Percentiles rank a stretch among this genome's conserved stretches.
Evolutionary conservation across 2,888 invertebrate genomes (phyloP).

Genomic region (Microdon myrmicae): DNA sequence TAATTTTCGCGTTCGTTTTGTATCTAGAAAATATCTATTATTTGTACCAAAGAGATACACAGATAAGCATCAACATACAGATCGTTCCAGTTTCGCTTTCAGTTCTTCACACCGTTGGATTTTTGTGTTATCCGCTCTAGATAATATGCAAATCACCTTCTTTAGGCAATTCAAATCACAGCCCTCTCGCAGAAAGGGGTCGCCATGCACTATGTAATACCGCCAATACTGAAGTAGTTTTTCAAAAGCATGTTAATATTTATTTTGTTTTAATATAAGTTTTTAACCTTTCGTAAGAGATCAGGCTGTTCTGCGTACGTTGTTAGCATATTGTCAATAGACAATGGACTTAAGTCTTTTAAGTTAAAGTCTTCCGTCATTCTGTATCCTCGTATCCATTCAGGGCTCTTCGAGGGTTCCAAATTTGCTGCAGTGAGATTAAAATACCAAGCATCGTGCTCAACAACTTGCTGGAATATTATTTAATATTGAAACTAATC

Average conservation of each 20-base stretch:
- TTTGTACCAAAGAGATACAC: too few species aligned
- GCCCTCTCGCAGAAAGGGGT: constrained; percentile 58
- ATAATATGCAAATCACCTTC: constrained; percentile 58
- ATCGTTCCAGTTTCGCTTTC: constrained; percentile 53
- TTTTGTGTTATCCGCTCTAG: constrained; percentile 56
- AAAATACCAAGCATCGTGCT: constrained; percentile 78
- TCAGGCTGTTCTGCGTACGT: constrained; percentile 68
- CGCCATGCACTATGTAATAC: constrained; percentile 57
- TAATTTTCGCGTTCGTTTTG: too few species aligned
- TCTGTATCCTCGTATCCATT: constrained; percentile 81
- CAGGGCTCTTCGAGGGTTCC: constrained; percentile 70
- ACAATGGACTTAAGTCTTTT: constrained; percentile 71
- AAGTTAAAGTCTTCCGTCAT: constrained; percentile 76
- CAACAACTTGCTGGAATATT: constrained; percentile 71
- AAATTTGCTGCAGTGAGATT: constrained; percentile 81
- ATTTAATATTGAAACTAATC: too few species aligned
- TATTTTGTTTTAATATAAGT: background rate
- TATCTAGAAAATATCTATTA: too few species aligned
- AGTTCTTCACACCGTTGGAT: constrained; percentile 58
- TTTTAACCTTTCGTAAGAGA: constrained; percentile 57
- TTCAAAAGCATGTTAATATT: background rate
- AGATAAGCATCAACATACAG: constrained; percentile 52
- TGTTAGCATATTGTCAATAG: constrained; percentile 72
- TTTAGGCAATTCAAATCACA: constrained; percentile 58
- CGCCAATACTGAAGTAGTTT: constrained; percentile 52